Conservation (phyloP, 2,888 invertebrate species). For the Zaprionus obscuricornis region DNA sequence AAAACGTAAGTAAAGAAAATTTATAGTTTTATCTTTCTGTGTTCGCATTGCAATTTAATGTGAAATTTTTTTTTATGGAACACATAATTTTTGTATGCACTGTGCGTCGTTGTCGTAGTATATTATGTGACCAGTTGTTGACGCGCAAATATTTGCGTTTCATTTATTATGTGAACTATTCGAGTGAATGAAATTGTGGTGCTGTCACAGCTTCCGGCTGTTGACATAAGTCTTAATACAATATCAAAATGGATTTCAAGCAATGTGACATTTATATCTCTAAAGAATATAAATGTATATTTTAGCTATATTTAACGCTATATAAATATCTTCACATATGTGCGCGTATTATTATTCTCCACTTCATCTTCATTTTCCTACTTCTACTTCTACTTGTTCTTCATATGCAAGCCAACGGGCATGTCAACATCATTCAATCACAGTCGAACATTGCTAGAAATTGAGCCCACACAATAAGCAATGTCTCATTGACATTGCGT, state of each 20-base stretch:
- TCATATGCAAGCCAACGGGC: no score
- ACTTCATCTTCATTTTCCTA: background rate
- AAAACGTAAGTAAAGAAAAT: conserved; percentile 9
- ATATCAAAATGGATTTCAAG: conserved; percentile 56
- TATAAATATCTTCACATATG: conserved; percentile 4
- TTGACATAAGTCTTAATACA: conserved; percentile 64
- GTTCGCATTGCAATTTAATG: no score
- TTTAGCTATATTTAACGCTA: conserved; percentile 47
- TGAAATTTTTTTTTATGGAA: background rate
- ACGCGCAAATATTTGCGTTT: conserved; percentile 59
- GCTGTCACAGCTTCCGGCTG: conserved; percentile 42
- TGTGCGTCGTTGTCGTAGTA: no score
- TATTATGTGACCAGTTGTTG: no score
- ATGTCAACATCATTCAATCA: conserved; percentile 50
- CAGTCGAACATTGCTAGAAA: no score
- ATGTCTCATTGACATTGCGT: no score
- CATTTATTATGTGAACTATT: conserved; percentile 46
- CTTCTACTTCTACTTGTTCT: no score
- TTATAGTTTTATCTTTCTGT: no score
- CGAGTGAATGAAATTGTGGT: conserved; percentile 12
- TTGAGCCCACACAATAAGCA: no score
- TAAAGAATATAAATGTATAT: conserved; percentile 17
- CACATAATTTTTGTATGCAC: no score
- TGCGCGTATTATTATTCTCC: background rate
- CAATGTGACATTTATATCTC: conserved; percentile 51